These are phyloP conservation scores for Epicampocera succincta DNA, from an alignment of 2,888 invertebrate genomes.

Conservation along the genomic window DNA sequence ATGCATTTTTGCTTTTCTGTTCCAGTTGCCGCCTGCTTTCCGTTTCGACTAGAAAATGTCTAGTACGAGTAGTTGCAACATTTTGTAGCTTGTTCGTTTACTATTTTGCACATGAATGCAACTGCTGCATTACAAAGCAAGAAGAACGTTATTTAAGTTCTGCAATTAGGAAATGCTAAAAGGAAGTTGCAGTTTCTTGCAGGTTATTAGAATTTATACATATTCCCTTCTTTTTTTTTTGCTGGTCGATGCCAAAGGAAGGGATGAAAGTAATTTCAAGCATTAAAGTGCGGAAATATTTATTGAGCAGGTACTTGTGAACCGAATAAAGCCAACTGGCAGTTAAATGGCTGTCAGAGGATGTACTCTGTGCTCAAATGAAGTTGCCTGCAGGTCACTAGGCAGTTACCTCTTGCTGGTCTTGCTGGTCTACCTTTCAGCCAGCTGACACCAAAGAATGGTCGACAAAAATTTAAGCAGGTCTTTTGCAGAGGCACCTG, in stretches of 20 bases:
- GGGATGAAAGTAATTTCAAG: not conserved
- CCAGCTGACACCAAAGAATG: no score
- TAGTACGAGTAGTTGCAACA: conserved; percentile 6
- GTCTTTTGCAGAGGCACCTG: no score
- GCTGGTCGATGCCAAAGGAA: not conserved
- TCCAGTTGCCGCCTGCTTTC: conserved; percentile 32
- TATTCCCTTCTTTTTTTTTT: conserved; percentile 1
- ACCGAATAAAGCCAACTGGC: no score
- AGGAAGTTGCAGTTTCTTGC: conserved; percentile 30
- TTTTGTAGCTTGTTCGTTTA: conserved; percentile 6
- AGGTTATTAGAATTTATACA: conserved; percentile 5
- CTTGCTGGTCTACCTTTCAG: no score
- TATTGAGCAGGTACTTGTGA: no score
- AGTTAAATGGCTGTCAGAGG: no score
- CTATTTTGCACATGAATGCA: conserved; percentile 40
- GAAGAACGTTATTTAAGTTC: conserved; percentile 11
- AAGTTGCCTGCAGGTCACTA: no score
- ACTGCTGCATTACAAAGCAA: conserved; percentile 34
- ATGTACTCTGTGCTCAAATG: no score
- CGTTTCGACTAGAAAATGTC: conserved; percentile 19
- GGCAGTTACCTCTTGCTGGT: no score
- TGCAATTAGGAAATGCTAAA: conserved; percentile 26
- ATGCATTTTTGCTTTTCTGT: conserved; percentile 53
- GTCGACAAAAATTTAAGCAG: no score
- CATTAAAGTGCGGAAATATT: not conserved